A percentile compares a stretch with the other conserved stretches of the same genome.
Evolutionary conservation across 2,797 vertebrate species (phyloP).

Genomic region (Prionace glauca): DNA sequence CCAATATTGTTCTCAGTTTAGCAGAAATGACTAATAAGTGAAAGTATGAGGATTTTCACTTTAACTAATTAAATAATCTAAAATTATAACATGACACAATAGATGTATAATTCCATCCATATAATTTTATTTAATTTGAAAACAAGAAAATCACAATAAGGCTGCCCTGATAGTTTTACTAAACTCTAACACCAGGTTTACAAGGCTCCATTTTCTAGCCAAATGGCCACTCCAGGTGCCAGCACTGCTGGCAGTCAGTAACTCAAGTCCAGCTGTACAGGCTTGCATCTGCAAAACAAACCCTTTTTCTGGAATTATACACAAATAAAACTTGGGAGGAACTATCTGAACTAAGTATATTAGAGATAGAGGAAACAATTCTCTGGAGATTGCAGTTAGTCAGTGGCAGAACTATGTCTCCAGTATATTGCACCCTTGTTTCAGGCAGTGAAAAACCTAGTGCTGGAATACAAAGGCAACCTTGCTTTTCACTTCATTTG

Average conservation of each 20-base stretch:
- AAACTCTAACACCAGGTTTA: constrained; percentile 10
- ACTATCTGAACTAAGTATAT: background rate
- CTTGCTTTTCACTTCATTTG: constrained; percentile 5
- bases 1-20: background rate
- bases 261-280: background rate
- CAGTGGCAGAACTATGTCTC: background rate
- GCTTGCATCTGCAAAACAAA: background rate
- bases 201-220: background rate
- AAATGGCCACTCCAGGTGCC: background rate
- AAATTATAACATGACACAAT: background rate
- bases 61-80: background rate
- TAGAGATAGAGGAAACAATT: background rate
- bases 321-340: background rate
- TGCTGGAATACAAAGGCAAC: background rate
- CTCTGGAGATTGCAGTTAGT: background rate
- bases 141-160: background rate
- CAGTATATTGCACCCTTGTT: background rate
- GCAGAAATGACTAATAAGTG: background rate
- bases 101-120: background rate
- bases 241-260: constrained; percentile 5
- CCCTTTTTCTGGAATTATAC: too few relatives aligned
- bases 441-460: background rate
- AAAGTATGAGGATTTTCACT: background rate
- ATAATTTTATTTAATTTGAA: constrained; percentile 22
- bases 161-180: background rate